Conservation (phyloP, 2,797 vertebrate species). For the Clarias laeviceps region DNA sequence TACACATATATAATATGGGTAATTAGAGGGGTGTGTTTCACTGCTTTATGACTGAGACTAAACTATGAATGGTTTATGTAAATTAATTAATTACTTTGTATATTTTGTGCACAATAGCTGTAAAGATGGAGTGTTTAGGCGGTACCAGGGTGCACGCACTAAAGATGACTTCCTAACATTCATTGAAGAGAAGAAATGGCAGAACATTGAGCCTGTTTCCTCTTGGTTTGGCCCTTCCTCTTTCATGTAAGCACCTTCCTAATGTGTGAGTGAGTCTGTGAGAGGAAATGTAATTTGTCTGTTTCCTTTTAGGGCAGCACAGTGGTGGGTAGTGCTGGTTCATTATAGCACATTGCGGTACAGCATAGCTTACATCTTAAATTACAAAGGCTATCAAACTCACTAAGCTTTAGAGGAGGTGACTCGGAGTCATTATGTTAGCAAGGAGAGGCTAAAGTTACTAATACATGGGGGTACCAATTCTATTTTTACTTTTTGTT, state of each 20-base stretch:
- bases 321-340: not conserved
- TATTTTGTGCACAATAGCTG: constrained; percentile 74
- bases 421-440: not conserved
- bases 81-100: not conserved
- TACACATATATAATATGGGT: too few species aligned
- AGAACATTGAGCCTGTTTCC: constrained; percentile 84
- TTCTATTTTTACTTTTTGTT: not conserved
- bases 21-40: not conserved
- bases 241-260: constrained; percentile 81
- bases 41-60: not conserved
- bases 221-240: constrained; percentile 94
- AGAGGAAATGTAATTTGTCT: not conserved
- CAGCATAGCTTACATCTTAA: not conserved
- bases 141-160: constrained; percentile 89
- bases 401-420: not conserved
- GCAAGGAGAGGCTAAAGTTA: not conserved
- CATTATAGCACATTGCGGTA: too few species aligned
- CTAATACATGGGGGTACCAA: not conserved
- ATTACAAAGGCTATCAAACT: not conserved
- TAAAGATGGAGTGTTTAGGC: constrained; percentile 91
- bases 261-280: not conserved
- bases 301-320: not conserved
- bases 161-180: constrained; percentile 94
- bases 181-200: constrained; percentile 91
- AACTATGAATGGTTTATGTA: not conserved